A percentile compares a stretch with the other conserved stretches of the same genome.
phyloP scores from a whole-genome alignment of 2,113 vertebrate genomes.

The Notechis scutatus region DNA sequence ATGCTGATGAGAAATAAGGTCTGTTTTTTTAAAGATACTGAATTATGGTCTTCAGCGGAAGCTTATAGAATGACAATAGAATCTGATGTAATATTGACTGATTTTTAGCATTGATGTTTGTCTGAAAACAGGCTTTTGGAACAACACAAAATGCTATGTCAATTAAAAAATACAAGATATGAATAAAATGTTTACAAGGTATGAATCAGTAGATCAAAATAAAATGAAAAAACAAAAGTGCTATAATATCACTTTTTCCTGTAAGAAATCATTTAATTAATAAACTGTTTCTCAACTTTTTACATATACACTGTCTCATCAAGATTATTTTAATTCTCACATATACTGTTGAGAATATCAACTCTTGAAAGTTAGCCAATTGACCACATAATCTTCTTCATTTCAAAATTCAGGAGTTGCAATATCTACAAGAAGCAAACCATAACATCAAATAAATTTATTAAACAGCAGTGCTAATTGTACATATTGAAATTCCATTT shows the following conservation, averaged over 20 bases:
- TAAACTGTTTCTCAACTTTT: neutral
- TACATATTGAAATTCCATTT: neutral
- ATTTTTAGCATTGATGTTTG: neutral
- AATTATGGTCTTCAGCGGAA: neutral
- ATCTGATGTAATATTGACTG: neutral
- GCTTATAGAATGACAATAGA: neutral
- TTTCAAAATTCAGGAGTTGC: constrained; percentile 26
- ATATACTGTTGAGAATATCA: neutral
- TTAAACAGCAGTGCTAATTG: neutral
- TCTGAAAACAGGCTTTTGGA: neutral
- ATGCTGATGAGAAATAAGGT: neutral
- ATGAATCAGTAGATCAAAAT: neutral
- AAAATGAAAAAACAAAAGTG: neutral
- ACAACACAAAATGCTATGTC: neutral
- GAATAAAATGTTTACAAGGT: neutral
- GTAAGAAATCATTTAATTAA: neutral
- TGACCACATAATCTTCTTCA: constrained; percentile 30
- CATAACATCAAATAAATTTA: neutral
- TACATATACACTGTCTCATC: neutral
- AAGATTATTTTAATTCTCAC: neutral
- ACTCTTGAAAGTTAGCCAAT: constrained; percentile 23
- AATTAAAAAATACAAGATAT: neutral
- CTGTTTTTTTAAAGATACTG: neutral
- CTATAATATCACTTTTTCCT: neutral
- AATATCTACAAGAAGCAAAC: neutral